Conservation (phyloP, 2,797 vertebrate genomes). For the Distichodus sexfasciatus region DNA sequence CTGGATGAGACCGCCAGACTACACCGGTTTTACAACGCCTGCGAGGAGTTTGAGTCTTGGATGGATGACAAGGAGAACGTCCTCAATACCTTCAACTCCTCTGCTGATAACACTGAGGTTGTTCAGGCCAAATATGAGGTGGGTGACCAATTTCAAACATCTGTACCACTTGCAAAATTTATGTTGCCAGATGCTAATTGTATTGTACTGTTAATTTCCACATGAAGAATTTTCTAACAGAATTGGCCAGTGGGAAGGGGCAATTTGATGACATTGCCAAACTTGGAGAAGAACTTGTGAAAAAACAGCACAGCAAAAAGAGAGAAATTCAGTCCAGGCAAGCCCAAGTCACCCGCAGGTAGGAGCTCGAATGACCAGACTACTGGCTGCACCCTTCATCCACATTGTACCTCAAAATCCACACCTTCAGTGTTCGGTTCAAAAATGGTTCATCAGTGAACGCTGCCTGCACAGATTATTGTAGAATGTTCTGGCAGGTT, state of each 20-base stretch:
- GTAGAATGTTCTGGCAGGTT: too few species aligned
- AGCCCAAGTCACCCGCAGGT: conserved; percentile 74
- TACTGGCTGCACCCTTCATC: neutral
- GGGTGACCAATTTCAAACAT: too few species aligned
- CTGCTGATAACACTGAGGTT: conserved; percentile 69
- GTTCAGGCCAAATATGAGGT: conserved; percentile 86
- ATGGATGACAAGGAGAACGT: conserved; percentile 83
- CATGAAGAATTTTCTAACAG: conserved; percentile 77
- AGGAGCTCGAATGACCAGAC: conserved; percentile 4
- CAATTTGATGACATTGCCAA: conserved; percentile 75
- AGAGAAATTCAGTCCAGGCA: conserved; percentile 70
- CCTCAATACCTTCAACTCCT: conserved; percentile 74
- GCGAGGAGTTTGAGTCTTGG: conserved; percentile 86
- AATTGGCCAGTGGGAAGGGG: conserved; percentile 79
- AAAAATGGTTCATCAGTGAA: too few species aligned
- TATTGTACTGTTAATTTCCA: too few species aligned
- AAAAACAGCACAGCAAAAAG: conserved; percentile 68
- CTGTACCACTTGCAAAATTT: too few species aligned
- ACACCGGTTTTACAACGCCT: conserved; percentile 79
- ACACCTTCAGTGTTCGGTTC: too few species aligned
- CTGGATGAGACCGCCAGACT: conserved; percentile 80
- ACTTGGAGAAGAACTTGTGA: conserved; percentile 71
- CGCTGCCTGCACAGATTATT: too few species aligned
- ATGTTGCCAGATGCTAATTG: too few species aligned
- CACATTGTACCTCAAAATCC: neutral